Evolutionary conservation across 2,113 vertebrate genomes (phyloP).

Genomic region (Variabilichromis moorii): DNA sequence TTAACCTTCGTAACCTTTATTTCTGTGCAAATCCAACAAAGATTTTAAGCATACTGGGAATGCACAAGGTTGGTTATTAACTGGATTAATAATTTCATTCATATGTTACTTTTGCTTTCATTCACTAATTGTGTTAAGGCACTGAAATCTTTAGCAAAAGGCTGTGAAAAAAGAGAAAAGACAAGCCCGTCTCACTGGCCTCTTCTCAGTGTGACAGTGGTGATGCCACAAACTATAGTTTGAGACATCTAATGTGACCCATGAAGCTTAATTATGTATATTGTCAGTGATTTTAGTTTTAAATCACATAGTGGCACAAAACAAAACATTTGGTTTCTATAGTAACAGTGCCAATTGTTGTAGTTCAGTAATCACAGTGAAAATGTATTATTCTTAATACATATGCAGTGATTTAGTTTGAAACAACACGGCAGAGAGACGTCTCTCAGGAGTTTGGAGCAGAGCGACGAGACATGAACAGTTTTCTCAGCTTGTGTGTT

Average conservation of each 20-base stretch:
- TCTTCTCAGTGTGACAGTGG: neutral
- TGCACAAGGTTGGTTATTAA: neutral
- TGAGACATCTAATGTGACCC: fast-evolving
- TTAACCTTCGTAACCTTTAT: neutral
- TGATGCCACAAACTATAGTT: neutral
- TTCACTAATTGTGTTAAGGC: neutral
- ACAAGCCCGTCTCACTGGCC: neutral
- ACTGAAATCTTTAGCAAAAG: fast-evolving
- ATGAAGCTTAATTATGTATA: neutral
- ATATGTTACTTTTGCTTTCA: neutral
- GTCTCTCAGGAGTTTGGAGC: neutral
- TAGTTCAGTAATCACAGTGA: neutral
- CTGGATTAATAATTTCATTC: neutral
- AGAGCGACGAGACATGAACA: neutral
- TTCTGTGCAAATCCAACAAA: neutral
- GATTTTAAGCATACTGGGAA: neutral
- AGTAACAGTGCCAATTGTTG: neutral
- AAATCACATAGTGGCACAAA: neutral
- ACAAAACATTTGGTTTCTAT: neutral
- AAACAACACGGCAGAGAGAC: neutral
- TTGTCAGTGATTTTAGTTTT: neutral
- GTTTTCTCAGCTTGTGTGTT: constrained; percentile 12
- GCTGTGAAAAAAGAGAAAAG: neutral
- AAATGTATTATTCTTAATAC: neutral
- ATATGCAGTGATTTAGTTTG: neutral